Evolutionary conservation across 64 coral and sea anemone species (phyloP).

Genomic region (Actinia tenebrosa): DNA sequence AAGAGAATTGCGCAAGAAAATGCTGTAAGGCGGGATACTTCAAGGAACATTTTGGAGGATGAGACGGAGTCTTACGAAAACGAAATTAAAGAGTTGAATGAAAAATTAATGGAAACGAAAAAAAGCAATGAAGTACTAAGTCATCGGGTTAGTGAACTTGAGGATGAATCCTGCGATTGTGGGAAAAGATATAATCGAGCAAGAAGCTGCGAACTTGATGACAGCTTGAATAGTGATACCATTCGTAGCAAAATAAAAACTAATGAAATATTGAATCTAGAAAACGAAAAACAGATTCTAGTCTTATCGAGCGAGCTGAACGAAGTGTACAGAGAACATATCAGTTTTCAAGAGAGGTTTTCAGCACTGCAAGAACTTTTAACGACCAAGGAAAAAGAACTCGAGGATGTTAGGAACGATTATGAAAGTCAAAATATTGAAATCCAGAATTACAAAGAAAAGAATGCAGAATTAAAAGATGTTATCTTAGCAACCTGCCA

Average conservation of each 20-base stretch:
- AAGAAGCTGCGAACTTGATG: background rate
- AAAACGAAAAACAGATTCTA: constrained; percentile 32
- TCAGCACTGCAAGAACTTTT: constrained; percentile 29
- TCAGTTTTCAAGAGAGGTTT: constrained; percentile 50
- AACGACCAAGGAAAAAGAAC: constrained; percentile 47
- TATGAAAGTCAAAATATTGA: constrained; percentile 46
- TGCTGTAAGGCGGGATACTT: constrained; percentile 29
- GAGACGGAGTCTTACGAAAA: constrained; percentile 22
- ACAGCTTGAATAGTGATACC: background rate
- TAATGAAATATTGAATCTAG: background rate
- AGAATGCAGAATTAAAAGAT: constrained; percentile 55
- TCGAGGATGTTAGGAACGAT: constrained; percentile 44
- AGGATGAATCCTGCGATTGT: constrained; percentile 7
- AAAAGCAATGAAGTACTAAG: constrained; percentile 24
- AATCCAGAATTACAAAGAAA: constrained; percentile 64
- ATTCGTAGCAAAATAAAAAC: constrained; percentile 21
- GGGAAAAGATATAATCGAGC: background rate
- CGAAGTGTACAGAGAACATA: constrained; percentile 48
- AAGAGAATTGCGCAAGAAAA: constrained; percentile 50
- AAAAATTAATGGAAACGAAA: constrained; percentile 34
- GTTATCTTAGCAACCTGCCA: constrained; percentile 41
- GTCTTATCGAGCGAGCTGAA: constrained; percentile 45
- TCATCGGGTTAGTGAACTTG: constrained; percentile 23
- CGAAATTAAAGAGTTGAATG: constrained; percentile 56
- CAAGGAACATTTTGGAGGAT: constrained; percentile 11